Base-by-base conservation (phyloP, 2,888 invertebrate genomes). In the Chamaedrilus cognettii region DNA sequence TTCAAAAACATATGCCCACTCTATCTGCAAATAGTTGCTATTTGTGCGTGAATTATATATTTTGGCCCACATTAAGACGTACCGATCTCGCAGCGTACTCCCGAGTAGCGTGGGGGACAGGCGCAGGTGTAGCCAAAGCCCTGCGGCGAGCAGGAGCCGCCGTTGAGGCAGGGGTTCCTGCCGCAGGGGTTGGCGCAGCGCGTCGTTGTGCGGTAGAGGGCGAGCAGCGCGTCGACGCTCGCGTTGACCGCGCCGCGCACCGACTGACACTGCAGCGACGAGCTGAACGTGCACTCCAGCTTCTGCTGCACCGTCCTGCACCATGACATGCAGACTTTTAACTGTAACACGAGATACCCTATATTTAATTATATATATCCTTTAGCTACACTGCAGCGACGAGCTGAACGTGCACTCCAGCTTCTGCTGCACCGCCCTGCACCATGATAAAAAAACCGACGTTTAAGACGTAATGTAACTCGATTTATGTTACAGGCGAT, bases 81-180 rank as follows among this genome's bases (percentile, higher is more conserved):
- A 52, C 55, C 55, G 26, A 52, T 52, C 26, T 52, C 55, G 55
- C 55, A 52, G 7, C 55, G 11, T 19, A 19, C 55, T 7, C 55
- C 55, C 7, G 55, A 19, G 55, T 23, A 52, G 28, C 26, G 23
- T 7, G 55, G 55, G 23, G 19, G 55, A 23, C 55, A 52, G 28
- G 26, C 28, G 26, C 55, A 52, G 15, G 11, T 52, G 55, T 19
- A 52, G 11, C 55, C 55, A 26, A 52, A 52, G 11, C 55, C 55
- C 26, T 26, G 19, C 11, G 55, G 55, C 19, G 26, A 7, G 26
- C 55, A 52, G 55, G 28, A 7, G 7, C 55, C 55, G 55, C 26
- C 55, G 28, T 52, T 52, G 15, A 19, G 7, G 26, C 55, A 52
- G 28, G 55, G 55, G 28, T 52, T 52, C 7, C 26, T 52, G 11